Conservation (phyloP, 2,888 invertebrate species). For the Brachylomia viminalis region DNA sequence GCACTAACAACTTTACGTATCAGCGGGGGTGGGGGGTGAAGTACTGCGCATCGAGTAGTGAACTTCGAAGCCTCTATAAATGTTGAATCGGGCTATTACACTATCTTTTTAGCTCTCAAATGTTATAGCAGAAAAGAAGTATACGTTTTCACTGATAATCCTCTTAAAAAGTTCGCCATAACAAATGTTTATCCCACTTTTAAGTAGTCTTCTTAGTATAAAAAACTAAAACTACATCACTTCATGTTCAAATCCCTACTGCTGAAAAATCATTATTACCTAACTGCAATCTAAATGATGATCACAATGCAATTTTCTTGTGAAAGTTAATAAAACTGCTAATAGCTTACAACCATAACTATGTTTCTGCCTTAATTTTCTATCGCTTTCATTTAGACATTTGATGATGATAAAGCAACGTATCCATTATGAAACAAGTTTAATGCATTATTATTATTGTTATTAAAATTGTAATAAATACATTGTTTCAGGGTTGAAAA, state of each 20-base stretch:
- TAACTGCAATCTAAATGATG: not conserved
- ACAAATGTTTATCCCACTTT: not conserved
- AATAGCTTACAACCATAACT: not conserved
- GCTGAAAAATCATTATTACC: not conserved
- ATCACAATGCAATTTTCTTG: not conserved
- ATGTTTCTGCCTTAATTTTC: not conserved
- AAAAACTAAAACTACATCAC: not conserved
- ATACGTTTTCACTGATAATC: not conserved
- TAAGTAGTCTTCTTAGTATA: too few relatives aligned
- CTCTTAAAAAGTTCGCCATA: not conserved
- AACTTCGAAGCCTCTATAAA: too few relatives aligned
- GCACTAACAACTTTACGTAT: too few relatives aligned
- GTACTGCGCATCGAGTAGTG: too few relatives aligned
- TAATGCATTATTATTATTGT: not conserved
- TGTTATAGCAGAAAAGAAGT: not conserved
- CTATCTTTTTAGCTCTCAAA: not conserved
- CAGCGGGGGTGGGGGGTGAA: too few relatives aligned
- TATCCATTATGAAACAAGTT: not conserved
- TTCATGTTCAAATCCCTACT: not conserved
- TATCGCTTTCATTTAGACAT: too few relatives aligned
- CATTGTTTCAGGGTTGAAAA: conserved; percentile 82
- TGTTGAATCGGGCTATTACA: too few relatives aligned
- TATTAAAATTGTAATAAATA: not conserved
- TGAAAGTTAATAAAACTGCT: not conserved
- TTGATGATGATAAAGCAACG: not conserved